phyloP scores from a whole-genome alignment of 2,888 invertebrate genomes.

The Portevinia maculata region DNA sequence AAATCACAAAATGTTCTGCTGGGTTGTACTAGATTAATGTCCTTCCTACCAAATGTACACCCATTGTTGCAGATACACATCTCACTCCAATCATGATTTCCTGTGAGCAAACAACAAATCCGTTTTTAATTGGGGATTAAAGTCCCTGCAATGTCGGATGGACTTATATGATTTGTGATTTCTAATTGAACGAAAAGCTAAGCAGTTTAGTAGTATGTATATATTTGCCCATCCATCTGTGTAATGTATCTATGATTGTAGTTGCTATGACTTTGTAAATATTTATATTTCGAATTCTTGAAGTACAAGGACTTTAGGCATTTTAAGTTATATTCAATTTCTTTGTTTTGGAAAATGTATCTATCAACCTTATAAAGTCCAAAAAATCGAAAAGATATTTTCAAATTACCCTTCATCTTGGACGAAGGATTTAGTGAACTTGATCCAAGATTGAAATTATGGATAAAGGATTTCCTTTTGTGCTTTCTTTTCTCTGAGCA shows the following conservation, averaged over 20 bases:
- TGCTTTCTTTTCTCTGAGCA: constrained; percentile 50
- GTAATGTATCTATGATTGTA: too few relatives aligned
- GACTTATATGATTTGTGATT: constrained; percentile 70
- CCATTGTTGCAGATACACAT: constrained; percentile 42
- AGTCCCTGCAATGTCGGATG: constrained; percentile 64
- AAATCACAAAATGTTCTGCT: constrained; percentile 18
- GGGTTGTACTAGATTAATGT: constrained; percentile 17
- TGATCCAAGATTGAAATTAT: constrained; percentile 63
- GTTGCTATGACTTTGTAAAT: background rate
- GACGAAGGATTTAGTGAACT: constrained; percentile 54
- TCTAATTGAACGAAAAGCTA: constrained; percentile 62
- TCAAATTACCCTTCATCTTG: constrained; percentile 39
- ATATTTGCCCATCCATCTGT: background rate
- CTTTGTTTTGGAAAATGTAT: constrained; percentile 37
- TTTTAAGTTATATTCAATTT: constrained; percentile 49
- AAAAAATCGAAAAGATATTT: constrained; percentile 41
- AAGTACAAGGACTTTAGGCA: constrained; percentile 54
- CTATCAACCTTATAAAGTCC: constrained; percentile 14
- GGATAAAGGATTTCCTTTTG: constrained; percentile 60
- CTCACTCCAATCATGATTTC: constrained; percentile 56
- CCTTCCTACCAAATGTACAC: constrained; percentile 13
- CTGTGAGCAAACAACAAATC: constrained; percentile 72
- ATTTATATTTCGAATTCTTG: constrained; percentile 53
- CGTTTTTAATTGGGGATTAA: constrained; percentile 73
- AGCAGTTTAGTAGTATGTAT: constrained; percentile 56